Evolutionary conservation across 2,113 vertebrate genomes (phyloP), one percentile per base, ranked within the genome.

Genomic region (Bujurquina vittata): DNA sequence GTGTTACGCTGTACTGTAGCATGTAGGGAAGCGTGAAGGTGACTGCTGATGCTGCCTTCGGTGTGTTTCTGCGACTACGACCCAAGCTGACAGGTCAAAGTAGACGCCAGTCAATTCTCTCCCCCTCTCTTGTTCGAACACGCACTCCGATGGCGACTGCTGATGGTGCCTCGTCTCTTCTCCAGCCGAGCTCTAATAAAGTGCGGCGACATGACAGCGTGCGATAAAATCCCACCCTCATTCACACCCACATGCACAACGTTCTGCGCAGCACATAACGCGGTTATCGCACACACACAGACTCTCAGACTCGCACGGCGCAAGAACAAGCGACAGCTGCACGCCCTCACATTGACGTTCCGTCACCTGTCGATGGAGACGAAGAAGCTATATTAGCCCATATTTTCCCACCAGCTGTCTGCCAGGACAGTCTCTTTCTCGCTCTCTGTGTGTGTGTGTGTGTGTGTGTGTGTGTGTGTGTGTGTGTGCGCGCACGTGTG

Each of bases 291-390:
- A 46, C 80, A 56, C 35, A 37, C 17, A 52, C 83, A 61, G 80
- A 67, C 37, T 35, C n/a, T 7, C 58, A 79, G 11, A 65, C 61
- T 67, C 43, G 75, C 59, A 63, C 43, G 4, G 58, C 1, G 58
- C 29, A 29, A 11, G 72, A 83, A 80, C 79, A 75, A 10, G 75
- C 69, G 85, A 87, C 92, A 92, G 90, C 85, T 93, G 91, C 83
- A 87, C 84, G 40, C 81, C 88, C 87, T 90, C 91, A 82, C 87
- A 86, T 56, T 84, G 85, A 80, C 85, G 77, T 84, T 72, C 84
- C n/a, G 60, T 91, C 90, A 93, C 92, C 92, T 94, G 90, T 72
- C 82, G 84, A 91, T 84, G 84, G 76, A 90, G 86, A 91, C n/a
- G 83, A 87, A 91, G 87, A 73, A 87, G 83, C 84, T 40, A 81